Base-by-base conservation (phyloP, 2,888 invertebrate genomes). In the Cheilosia grossa region DNA sequence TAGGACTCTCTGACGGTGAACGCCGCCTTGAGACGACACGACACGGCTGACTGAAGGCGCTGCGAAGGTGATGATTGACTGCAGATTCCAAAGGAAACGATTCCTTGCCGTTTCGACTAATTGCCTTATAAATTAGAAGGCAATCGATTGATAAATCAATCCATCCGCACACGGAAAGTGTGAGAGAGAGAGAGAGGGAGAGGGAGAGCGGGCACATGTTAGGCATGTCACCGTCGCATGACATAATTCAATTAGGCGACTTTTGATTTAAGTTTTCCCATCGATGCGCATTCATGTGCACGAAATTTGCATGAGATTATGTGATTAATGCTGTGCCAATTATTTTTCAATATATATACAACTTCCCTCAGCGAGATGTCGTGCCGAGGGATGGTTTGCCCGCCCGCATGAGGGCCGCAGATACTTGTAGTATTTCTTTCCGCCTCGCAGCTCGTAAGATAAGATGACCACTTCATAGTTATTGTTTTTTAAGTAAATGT, bases 141-240 rank as follows among this genome's bases (percentile, higher is more conserved):
- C 78, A 86, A 86, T 86, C 86, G 82, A 86, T 86, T 86, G 86
- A 86, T 86, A 82, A 86, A 86, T 86, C 82, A 82, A 86, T 85
- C 77, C 80, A 66, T 51, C n/a, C 4, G 42, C 49, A 44, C 40
- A 44, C 40, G 42, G 37, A 53, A 47, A 56, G 1, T 17, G 9
- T 19, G 7, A n/a, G 7, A 17, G n/a, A 47, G 47, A 7, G 17
- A 47, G 17, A 47, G 47, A 27, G 27, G 0, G 27, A 0, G 6
- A 1, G 27, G 27, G 27, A 6, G 27, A 6, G 6, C 9, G 53
- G 9, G 9, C 33, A 17, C 27, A 37, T 53, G 51, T 19, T 53
- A 47, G 47, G 49, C 37, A 44, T 58, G 58, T 70, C 56, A 70
- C 47, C 44, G 61, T 61, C n/a, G 54, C 33, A 15, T 70, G 53